Conservation (phyloP, 2,888 invertebrate genomes). For the Leucophenga montana region DNA sequence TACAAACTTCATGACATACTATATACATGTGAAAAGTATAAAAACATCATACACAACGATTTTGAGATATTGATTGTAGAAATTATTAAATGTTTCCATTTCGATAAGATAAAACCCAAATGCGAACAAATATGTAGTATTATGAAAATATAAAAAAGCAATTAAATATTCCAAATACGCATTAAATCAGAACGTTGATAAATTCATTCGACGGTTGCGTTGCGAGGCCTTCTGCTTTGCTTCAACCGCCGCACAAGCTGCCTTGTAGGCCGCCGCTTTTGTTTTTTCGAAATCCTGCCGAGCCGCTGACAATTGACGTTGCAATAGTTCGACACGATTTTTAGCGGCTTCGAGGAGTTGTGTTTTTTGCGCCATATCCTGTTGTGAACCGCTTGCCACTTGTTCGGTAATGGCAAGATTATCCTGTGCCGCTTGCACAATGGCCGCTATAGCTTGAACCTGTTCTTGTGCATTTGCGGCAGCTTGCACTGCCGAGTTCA, state of each 20-base stretch:
- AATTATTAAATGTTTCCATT: neutral
- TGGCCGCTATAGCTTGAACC: conserved; percentile 73
- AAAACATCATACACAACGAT: neutral
- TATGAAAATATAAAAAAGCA: neutral
- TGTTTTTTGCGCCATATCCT: conserved; percentile 79
- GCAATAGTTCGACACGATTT: conserved; percentile 78
- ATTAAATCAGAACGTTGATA: neutral
- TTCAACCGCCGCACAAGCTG: conserved; percentile 79
- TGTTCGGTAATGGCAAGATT: conserved; percentile 78
- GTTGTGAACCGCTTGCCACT: conserved; percentile 77
- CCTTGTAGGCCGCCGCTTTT: conserved; percentile 80
- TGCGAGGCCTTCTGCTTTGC: conserved; percentile 75
- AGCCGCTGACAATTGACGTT: conserved; percentile 78
- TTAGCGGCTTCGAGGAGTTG: conserved; percentile 81
- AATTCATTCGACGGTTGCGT: neutral
- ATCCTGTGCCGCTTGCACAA: conserved; percentile 75
- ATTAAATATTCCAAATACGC: neutral
- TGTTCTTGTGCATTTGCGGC: conserved; percentile 78
- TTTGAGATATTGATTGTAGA: neutral
- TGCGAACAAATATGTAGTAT: conserved; percentile 36
- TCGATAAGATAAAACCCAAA: neutral
- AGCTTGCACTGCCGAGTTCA: conserved; percentile 78
- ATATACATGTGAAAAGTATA: too few species aligned
- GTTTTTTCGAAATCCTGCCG: conserved; percentile 79
- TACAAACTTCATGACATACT: too few species aligned